These are phyloP conservation scores for Congeria kusceri DNA, from an alignment of 2,888 invertebrate genomes.

Conservation along the genomic window DNA sequence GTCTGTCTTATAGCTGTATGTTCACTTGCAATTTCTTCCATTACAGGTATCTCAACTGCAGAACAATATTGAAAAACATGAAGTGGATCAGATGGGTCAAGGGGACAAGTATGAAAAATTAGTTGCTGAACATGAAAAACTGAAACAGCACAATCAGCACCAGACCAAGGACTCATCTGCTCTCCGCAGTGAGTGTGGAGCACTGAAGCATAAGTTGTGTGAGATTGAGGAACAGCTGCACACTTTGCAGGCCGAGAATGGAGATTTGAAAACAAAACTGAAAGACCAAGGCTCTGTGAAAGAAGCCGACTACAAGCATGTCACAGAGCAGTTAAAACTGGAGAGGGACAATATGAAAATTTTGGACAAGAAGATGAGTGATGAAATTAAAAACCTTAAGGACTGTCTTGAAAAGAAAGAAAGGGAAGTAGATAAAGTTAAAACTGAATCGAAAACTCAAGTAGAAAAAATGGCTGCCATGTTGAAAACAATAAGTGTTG, in stretches of 20 bases:
- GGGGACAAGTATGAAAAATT: slow-evolving; percentile 72
- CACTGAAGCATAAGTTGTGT: slow-evolving; percentile 49
- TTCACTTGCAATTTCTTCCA: neutral
- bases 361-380: slow-evolving; percentile 54
- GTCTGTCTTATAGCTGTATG: too few species aligned
- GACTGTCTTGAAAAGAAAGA: slow-evolving; percentile 66
- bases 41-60: slow-evolving; percentile 69
- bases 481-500: slow-evolving; percentile 49
- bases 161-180: slow-evolving; percentile 51
- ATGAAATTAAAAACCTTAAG: slow-evolving; percentile 60
- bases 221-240: slow-evolving; percentile 50
- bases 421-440: slow-evolving; percentile 63
- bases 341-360: slow-evolving; percentile 62
- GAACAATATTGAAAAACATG: slow-evolving; percentile 65
- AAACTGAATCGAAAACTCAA: slow-evolving; percentile 39
- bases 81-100: slow-evolving; percentile 68
- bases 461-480: slow-evolving; percentile 52
- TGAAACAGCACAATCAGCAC: slow-evolving; percentile 66
- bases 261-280: slow-evolving; percentile 46
- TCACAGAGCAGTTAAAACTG: slow-evolving; percentile 45
- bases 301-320: slow-evolving; percentile 51
- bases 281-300: slow-evolving; percentile 56
- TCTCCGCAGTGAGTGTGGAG: slow-evolving; percentile 51
- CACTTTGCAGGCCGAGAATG: slow-evolving; percentile 49
- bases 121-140: slow-evolving; percentile 64